Percentiles rank a stretch among this genome's conserved stretches.
These are phyloP conservation scores for Dolichoris vasculosae DNA, from an alignment of 1,140 invertebrate genomes.

Conservation along the genomic window DNA sequence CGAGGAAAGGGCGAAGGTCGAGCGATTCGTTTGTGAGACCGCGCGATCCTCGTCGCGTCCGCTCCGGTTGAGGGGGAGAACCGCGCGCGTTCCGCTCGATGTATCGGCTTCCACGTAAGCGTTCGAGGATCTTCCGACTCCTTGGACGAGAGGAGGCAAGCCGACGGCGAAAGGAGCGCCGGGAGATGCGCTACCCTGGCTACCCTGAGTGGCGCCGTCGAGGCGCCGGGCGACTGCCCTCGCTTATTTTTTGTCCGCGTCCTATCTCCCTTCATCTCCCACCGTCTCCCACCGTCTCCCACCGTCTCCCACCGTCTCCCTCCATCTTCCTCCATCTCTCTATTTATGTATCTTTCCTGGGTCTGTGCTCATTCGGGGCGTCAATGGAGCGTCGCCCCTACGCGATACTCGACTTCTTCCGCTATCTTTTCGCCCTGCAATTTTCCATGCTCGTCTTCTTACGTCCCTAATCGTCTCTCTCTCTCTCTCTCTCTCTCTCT, in stretches of 20 bases:
- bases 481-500: neutral
- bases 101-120: constrained; percentile 48
- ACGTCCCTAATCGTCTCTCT: neutral
- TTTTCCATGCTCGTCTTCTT: neutral
- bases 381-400: constrained; percentile 21
- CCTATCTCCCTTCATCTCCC: neutral
- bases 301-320: neutral
- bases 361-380: constrained; percentile 42
- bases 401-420: neutral
- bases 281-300: neutral
- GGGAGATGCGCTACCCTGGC: neutral
- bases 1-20: neutral
- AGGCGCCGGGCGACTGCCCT: constrained; percentile 46
- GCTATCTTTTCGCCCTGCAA: neutral
- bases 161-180: constrained; percentile 29
- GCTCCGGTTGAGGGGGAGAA: constrained; percentile 27
- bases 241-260: constrained; percentile 21
- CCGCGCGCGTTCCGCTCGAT: constrained; percentile 48
- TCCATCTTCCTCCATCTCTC: neutral
- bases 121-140: neutral
- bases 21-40: constrained; percentile 39
- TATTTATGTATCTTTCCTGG: neutral
- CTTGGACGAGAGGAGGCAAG: constrained; percentile 42
- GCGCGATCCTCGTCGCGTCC: neutral
- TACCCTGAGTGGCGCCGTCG: constrained; percentile 48